A percentile compares a stretch with the other conserved stretches of the same genome.
These are phyloP conservation scores for Calliopsis andreniformis DNA, from an alignment of 1,140 invertebrate genomes.

Conservation along the genomic window DNA sequence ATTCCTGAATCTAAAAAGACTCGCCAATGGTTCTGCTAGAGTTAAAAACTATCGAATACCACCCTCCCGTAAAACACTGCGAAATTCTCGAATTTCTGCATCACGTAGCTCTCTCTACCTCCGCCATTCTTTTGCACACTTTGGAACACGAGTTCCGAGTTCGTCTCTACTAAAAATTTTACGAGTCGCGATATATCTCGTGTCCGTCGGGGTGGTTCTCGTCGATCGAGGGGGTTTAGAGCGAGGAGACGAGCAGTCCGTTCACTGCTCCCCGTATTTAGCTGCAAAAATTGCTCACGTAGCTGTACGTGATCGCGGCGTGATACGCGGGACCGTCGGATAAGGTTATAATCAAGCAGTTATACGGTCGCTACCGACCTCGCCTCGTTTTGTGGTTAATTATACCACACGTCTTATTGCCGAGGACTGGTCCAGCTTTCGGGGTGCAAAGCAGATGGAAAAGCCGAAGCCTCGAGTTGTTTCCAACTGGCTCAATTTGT, in stretches of 20 bases:
- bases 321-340: slow-evolving; percentile 2
- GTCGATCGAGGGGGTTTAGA: slow-evolving; percentile 42
- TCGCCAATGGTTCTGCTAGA: no score
- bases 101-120: no score
- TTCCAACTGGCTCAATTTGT: not conserved
- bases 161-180: slow-evolving; percentile 54
- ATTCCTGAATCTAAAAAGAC: no score
- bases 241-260: no score
- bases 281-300: slow-evolving; percentile 41
- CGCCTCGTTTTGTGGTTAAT: slow-evolving; percentile 31
- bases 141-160: no score
- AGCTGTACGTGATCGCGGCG: slow-evolving; percentile 25
- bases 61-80: no score
- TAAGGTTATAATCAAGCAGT: slow-evolving; percentile 50
- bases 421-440: not conserved
- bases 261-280: slow-evolving; percentile 43
- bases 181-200: slow-evolving; percentile 41
- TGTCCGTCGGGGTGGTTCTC: not conserved
- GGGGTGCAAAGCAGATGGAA: slow-evolving; percentile 20
- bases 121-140: no score
- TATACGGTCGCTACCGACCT: slow-evolving; percentile 10
- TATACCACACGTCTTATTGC: slow-evolving; percentile 35
- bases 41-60: no score
- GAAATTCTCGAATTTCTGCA: no score
- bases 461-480: not conserved